These are phyloP conservation scores for Cygnus buccinator DNA, from an alignment of 2,113 vertebrate genomes.

Conservation along the genomic window DNA sequence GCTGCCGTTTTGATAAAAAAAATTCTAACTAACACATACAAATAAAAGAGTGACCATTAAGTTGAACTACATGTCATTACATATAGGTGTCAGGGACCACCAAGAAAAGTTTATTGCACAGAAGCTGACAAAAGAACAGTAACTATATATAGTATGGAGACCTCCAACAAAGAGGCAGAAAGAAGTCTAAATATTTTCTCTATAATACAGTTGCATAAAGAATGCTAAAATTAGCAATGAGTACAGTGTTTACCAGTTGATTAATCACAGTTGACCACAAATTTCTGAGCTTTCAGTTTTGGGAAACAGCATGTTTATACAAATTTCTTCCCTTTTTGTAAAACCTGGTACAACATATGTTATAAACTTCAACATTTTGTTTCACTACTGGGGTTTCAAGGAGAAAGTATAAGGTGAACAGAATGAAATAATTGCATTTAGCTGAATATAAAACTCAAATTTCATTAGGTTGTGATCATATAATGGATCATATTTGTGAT, in stretches of 20 bases:
- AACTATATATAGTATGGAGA: not conserved
- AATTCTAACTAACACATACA: not conserved
- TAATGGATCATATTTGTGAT: not conserved
- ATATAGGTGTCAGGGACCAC: not conserved
- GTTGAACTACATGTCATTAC: not conserved
- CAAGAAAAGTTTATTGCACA: not conserved
- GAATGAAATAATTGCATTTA: not conserved
- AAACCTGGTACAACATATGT: not conserved
- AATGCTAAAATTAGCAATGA: not conserved
- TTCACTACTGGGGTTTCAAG: not conserved
- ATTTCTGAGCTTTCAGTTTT: not conserved
- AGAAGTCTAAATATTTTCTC: not conserved
- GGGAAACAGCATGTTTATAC: not conserved
- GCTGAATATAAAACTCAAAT: not conserved
- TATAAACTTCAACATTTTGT: not conserved
- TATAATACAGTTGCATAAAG: not conserved
- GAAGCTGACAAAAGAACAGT: not conserved
- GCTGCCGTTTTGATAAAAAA: not conserved
- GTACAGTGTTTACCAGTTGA: not conserved
- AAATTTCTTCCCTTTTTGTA: not conserved
- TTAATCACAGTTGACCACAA: conserved; percentile 24
- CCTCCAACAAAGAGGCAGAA: not conserved
- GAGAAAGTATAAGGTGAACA: not conserved
- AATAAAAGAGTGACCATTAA: not conserved
- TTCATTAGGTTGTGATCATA: not conserved